Conservation (phyloP, 2,113 vertebrate genomes). For the Sphaerodactylus townsendi region DNA sequence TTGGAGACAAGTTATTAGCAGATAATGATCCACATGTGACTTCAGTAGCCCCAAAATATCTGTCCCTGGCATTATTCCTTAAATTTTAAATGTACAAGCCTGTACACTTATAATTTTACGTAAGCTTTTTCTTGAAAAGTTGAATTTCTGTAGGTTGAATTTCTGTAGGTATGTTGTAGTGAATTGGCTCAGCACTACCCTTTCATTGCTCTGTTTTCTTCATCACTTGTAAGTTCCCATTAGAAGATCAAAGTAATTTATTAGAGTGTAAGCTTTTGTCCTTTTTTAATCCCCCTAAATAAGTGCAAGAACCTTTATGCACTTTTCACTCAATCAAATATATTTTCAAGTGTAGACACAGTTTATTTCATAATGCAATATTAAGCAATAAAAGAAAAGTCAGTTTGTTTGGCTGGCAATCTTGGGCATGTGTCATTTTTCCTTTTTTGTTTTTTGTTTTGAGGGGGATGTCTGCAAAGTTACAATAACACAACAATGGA, state of each 20-base stretch:
- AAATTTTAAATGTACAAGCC: too few species aligned
- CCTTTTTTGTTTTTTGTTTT: too few species aligned
- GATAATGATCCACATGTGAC: too few species aligned
- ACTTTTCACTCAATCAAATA: neutral
- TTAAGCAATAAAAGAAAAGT: neutral
- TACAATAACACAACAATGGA: too few species aligned
- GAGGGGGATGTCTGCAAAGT: too few species aligned
- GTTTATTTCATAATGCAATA: neutral
- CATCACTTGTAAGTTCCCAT: neutral
- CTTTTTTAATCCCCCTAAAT: neutral
- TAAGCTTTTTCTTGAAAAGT: too few species aligned
- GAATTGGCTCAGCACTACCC: neutral
- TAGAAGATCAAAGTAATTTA: neutral
- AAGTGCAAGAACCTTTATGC: slow-evolving; percentile 1
- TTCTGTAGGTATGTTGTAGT: neutral
- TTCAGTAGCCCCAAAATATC: too few species aligned
- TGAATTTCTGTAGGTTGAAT: neutral
- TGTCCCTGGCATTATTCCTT: too few species aligned
- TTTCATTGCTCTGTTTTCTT: neutral
- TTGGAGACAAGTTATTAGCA: too few species aligned
- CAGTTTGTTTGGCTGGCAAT: too few species aligned
- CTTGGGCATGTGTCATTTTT: too few species aligned
- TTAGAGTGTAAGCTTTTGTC: neutral
- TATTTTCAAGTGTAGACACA: neutral
- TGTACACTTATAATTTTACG: too few species aligned